Evolutionary conservation across 2,113 vertebrate species (phyloP).

Genomic region (Platichthys stellatus): DNA sequence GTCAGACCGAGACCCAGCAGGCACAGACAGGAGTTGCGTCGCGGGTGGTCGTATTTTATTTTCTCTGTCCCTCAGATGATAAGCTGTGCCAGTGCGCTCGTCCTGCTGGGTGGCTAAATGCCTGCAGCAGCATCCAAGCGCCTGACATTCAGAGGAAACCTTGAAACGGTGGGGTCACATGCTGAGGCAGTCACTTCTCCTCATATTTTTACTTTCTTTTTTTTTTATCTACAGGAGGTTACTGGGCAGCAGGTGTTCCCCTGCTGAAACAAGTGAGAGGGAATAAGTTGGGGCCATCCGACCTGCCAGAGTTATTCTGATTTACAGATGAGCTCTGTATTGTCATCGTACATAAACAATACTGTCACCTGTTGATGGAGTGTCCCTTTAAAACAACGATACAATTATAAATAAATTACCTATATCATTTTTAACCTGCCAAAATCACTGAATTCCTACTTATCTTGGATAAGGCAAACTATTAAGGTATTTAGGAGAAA

Average conservation of each 20-base stretch:
- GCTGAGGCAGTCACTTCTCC: background rate
- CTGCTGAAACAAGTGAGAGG: conserved; percentile 11
- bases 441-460: too few relatives aligned
- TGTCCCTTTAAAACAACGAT: too few relatives aligned
- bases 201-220: background rate
- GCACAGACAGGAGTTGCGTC: conserved; percentile 22
- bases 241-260: conserved; percentile 8
- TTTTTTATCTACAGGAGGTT: background rate
- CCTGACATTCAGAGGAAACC: conserved; percentile 51
- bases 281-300: background rate
- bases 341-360: too few relatives aligned
- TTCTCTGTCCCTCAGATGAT: conserved; percentile 62
- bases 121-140: conserved; percentile 34
- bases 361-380: too few relatives aligned
- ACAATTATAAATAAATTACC: too few relatives aligned
- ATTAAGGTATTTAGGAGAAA: too few relatives aligned
- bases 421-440: too few relatives aligned
- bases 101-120: conserved; percentile 13
- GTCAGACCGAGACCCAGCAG: conserved; percentile 13
- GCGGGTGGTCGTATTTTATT: conserved; percentile 49
- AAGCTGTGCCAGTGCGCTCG: conserved; percentile 21
- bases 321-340: background rate
- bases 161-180: conserved; percentile 26
- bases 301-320: background rate
- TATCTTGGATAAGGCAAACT: too few relatives aligned